Evolutionary conservation across 1,140 invertebrate species (phyloP).

Genomic region (Formica exsecta): DNA sequence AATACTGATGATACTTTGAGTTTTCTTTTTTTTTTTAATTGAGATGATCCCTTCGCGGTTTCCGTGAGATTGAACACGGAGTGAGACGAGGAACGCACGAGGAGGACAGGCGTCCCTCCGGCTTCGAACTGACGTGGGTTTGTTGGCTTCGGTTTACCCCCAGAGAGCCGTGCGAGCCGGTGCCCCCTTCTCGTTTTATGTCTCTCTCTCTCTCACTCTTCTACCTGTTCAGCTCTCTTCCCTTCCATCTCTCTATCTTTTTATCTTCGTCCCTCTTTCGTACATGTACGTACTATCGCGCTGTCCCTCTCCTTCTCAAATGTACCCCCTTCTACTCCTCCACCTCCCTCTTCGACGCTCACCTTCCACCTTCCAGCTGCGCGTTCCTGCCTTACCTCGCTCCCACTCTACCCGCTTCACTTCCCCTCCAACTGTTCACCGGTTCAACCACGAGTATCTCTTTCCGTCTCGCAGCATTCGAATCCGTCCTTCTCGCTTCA

Average conservation of each 20-base stretch:
- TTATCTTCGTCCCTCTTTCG: constrained; percentile 13
- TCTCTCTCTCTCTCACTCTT: constrained; percentile 43
- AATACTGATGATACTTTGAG: no score
- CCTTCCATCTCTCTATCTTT: constrained; percentile 31
- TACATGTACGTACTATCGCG: background rate
- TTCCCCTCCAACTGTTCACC: constrained; percentile 59
- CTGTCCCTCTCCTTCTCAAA: constrained; percentile 44
- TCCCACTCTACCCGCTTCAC: constrained; percentile 55
- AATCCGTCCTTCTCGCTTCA: constrained; percentile 16
- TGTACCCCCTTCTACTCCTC: constrained; percentile 48
- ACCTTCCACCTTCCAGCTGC: constrained; percentile 66
- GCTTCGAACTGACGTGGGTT: constrained; percentile 83
- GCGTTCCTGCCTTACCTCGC: constrained; percentile 70
- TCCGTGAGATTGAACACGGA: background rate
- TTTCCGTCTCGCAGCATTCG: constrained; percentile 13
- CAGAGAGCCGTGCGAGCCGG: constrained; percentile 70
- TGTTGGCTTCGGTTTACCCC: constrained; percentile 84
- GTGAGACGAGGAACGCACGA: constrained; percentile 63
- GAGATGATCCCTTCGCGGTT: no score
- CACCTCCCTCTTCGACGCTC: constrained; percentile 14
- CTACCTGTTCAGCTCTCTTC: constrained; percentile 48
- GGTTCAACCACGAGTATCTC: constrained; percentile 49
- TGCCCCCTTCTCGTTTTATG: constrained; percentile 59
- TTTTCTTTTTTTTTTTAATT: no score
- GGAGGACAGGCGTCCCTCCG: constrained; percentile 79